Base-by-base conservation (phyloP, 2,888 invertebrate species). In the Biston betularia region DNA sequence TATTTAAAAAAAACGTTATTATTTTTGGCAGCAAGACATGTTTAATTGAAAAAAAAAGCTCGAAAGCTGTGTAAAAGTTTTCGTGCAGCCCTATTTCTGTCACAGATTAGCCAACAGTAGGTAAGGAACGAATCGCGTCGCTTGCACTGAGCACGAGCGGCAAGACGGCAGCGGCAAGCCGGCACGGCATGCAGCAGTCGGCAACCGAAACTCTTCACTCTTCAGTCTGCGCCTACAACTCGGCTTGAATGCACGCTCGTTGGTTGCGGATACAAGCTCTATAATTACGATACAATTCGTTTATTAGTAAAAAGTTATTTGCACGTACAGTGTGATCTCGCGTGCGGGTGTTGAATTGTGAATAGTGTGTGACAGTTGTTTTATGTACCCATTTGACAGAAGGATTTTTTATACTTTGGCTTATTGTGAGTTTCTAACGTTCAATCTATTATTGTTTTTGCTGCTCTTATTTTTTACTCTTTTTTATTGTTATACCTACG, bases 271-370 rank as follows among this genome's bases (percentile, higher is more conserved):
- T 34, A 40, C 7, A 11, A 8, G 12, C 50, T 45, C 24, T 7
- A 7, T 38, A 15, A 49, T 34, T 53, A 61, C 61, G 61, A 52
- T 56, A 65, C 45, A 50, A 33, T 34, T 50, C 34, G 11, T 34
- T 34, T 34, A 34, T n/a, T 0, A 34, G 7, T 50, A 12, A 50
- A 34, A 50, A 50, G 34, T 34, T n/a, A 12, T 50, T 50, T 46
- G 15, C 8, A 46, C 24, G 15, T 14, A 11, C n/a, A 50, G 24
- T 48, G 52, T 63, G 69, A 63, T 54, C 69, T 73, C 72, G 74
- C 75, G 76, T 75, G 71, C 59, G 71, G 73, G 75, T 75, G 79
- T 79, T 74, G 69, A 65, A 69, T 75, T 55, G 67, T 59, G 63
- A 57, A 42, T 9, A 64, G 33, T 55, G 63, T 55, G 67, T 50